Evolutionary conservation across 2,888 invertebrate genomes (phyloP).

Genomic region (Nezara viridula): DNA sequence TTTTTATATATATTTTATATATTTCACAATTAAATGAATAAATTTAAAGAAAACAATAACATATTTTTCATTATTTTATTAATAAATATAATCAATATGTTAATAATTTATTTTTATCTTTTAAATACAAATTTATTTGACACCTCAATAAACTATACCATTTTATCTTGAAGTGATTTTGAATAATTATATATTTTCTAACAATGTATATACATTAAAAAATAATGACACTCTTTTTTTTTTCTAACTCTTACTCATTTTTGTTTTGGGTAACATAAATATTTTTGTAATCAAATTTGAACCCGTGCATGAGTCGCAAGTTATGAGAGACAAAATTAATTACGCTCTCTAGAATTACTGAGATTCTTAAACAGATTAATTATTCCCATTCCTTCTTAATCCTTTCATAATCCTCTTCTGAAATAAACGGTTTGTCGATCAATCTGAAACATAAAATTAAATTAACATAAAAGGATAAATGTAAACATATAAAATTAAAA

Average conservation of each 20-base stretch:
- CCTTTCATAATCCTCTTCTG: conserved; percentile 84
- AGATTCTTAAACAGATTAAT: conserved; percentile 64
- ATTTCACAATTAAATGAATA: background rate
- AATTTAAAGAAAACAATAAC: background rate
- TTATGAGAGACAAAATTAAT: background rate
- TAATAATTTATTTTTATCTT: background rate
- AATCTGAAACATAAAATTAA: conserved; percentile 72
- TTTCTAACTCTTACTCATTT: background rate
- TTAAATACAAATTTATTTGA: background rate
- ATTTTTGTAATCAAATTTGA: background rate
- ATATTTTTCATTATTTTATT: background rate
- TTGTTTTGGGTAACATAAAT: background rate
- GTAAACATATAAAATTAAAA: background rate
- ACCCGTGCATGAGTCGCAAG: background rate
- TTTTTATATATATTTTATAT: background rate
- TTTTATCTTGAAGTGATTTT: background rate
- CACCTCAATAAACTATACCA: background rate
- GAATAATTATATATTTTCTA: background rate
- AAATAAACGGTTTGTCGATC: conserved; percentile 90
- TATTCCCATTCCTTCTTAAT: conserved; percentile 90
- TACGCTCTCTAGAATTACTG: background rate
- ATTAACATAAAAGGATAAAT: background rate
- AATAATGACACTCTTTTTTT: conserved; percentile 2
- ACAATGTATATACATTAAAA: background rate
- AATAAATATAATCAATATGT: background rate